Conservation (phyloP, 1,140 invertebrate species). For the Wiebesia pumilae region DNA sequence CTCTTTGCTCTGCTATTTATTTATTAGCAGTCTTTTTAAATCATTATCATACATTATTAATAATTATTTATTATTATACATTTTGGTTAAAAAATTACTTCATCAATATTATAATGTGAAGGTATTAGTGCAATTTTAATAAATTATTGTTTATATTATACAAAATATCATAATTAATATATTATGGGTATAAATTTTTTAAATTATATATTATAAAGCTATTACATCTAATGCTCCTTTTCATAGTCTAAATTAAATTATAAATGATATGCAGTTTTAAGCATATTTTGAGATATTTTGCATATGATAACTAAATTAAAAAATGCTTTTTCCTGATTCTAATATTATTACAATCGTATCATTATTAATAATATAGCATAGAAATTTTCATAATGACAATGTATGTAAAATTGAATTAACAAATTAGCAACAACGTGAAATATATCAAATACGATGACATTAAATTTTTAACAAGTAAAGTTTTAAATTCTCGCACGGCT, state of each 20-base stretch:
- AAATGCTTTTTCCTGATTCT: background rate
- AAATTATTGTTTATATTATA: too few relatives aligned
- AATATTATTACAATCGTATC: background rate
- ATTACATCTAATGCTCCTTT: background rate
- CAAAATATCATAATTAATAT: too few relatives aligned
- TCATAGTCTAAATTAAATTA: background rate
- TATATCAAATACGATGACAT: background rate
- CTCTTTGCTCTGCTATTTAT: too few relatives aligned
- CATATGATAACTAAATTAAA: too few relatives aligned
- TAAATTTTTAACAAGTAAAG: slow-evolving; percentile 48
- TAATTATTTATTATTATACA: too few relatives aligned
- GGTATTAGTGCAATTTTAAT: too few relatives aligned
- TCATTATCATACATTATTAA: too few relatives aligned
- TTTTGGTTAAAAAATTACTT: too few relatives aligned
- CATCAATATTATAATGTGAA: too few relatives aligned
- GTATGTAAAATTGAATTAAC: background rate
- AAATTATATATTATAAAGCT: background rate
- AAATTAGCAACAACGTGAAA: background rate
- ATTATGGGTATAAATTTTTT: too few relatives aligned
- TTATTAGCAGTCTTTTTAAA: too few relatives aligned
- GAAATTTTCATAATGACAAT: background rate
- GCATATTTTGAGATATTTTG: background rate
- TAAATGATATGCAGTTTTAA: background rate
- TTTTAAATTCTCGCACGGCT: slow-evolving; percentile 15
- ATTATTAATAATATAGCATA: background rate